These are phyloP conservation scores for Amphiura filiformis DNA, from an alignment of 35 echinoderm and acorn worm genomes.

Conservation along the genomic window DNA sequence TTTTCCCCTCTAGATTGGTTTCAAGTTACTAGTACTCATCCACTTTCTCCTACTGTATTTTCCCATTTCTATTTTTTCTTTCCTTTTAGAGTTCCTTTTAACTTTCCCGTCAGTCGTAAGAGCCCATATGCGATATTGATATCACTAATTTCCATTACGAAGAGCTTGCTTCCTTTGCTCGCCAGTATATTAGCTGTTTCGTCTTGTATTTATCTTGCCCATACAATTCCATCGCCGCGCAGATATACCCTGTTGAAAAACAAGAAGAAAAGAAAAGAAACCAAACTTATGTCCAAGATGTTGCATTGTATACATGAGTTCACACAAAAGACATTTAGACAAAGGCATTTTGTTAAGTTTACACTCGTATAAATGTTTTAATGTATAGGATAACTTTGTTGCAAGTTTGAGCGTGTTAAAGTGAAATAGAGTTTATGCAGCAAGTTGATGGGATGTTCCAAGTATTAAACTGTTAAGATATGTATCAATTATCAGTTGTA, in stretches of 20 bases:
- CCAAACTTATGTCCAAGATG: not conserved
- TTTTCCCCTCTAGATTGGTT: not conserved
- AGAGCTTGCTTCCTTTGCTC: not conserved
- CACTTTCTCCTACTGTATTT: not conserved
- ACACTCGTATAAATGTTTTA: no score
- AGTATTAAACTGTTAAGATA: no score
- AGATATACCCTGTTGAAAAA: not conserved
- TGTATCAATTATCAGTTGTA: no score
- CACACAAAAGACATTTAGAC: no score
- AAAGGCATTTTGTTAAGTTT: no score
- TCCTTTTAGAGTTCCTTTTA: not conserved
- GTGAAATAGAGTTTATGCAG: no score
- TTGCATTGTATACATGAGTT: not conserved
- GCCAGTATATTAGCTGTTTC: slow-evolving; percentile 9
- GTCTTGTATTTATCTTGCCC: not conserved
- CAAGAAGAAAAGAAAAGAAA: not conserved
- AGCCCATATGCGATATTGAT: slow-evolving; percentile 1
- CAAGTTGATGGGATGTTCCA: no score
- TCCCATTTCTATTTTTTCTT: slow-evolving; percentile 2
- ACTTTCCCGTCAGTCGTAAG: slow-evolving; percentile 4
- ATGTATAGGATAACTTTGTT: no score
- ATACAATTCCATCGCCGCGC: not conserved
- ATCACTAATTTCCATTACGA: slow-evolving; percentile 1
- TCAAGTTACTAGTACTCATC: not conserved
- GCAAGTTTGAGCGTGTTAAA: no score